Percentiles rank a stretch among this genome's conserved stretches.
phyloP scores from a whole-genome alignment of 2,113 vertebrate genomes.

The Psilopogon haemacephalus region DNA sequence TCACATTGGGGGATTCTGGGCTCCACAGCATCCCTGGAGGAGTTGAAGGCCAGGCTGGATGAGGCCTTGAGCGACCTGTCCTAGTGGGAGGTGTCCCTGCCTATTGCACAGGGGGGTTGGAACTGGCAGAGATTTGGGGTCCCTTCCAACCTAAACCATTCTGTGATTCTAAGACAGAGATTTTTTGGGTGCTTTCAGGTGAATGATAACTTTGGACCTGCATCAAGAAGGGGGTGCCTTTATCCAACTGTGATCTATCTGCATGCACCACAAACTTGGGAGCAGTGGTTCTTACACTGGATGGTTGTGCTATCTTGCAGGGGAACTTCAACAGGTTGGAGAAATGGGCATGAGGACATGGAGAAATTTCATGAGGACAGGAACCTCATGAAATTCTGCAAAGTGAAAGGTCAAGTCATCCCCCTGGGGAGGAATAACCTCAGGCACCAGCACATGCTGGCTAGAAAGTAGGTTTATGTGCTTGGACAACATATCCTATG shows the following conservation, averaged over 20 bases:
- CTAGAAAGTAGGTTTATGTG: background rate
- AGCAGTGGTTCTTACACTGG: background rate
- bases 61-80: no score
- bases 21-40: no score
- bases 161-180: no score
- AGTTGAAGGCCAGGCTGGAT: no score
- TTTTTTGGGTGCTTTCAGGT: background rate
- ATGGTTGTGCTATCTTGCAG: accelerated
- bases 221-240: background rate
- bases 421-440: background rate
- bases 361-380: background rate
- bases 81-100: no score
- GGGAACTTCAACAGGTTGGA: background rate
- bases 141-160: no score
- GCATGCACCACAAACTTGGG: background rate
- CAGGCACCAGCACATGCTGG: background rate
- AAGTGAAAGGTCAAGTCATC: background rate
- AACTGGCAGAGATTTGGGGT: no score
- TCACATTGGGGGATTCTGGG: no score
- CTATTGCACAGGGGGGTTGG: no score
- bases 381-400: background rate
- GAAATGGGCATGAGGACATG: background rate
- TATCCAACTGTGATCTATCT: background rate
- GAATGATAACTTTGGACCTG: background rate
- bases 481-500: no score